Evolutionary conservation across 2,797 vertebrate genomes (phyloP).

Genomic region (Thamnophis elegans): DNA sequence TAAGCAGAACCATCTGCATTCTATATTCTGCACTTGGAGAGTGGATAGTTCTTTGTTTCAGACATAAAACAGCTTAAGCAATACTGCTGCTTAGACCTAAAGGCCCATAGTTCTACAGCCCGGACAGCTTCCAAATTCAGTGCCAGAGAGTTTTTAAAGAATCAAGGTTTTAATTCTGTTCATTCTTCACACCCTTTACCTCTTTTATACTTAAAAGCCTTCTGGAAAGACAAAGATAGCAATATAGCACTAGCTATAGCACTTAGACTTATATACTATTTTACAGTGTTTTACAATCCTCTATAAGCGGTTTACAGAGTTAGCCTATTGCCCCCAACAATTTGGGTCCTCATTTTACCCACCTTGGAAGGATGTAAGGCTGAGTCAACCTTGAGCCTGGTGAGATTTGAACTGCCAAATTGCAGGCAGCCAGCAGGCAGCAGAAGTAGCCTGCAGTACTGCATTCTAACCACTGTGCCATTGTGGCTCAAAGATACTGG

Average conservation of each 20-base stretch:
- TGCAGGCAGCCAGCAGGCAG: no score
- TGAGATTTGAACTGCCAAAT: no score
- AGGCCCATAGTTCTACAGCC: not conserved
- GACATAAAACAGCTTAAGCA: not conserved
- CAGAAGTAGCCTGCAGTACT: no score
- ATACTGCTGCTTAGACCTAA: not conserved
- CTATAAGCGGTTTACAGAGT: no score
- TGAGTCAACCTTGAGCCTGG: no score
- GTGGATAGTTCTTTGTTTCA: not conserved
- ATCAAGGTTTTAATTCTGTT: not conserved
- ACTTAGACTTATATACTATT: no score
- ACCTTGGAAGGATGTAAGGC: no score
- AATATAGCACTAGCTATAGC: no score
- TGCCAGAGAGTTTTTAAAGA: not conserved
- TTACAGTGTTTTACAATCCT: no score
- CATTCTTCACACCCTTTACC: not conserved
- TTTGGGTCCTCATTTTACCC: no score
- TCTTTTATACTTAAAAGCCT: not conserved
- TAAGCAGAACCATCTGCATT: not conserved
- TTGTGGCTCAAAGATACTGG: not conserved
- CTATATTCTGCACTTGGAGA: not conserved
- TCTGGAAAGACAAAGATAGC: not conserved
- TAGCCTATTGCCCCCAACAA: no score
- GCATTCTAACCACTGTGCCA: no score
- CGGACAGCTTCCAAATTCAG: not conserved